Base-by-base conservation (phyloP, 35 echinoderm and acorn worm species). In the Anneissia japonica region DNA sequence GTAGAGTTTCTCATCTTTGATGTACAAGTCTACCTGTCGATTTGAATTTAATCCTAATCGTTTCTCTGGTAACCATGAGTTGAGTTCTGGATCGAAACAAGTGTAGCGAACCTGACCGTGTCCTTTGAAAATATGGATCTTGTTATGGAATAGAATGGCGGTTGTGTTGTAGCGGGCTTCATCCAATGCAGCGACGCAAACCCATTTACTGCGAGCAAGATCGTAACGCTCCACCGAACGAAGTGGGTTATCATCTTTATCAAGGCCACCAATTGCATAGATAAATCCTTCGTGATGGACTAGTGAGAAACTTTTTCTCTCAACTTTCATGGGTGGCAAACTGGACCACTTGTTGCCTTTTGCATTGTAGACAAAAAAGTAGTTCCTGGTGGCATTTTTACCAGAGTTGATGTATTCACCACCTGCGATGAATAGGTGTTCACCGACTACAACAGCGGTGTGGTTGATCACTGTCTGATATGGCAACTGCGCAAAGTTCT, bases 401-500 rank as follows among this genome's bases (percentile, higher is more conserved):
- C 46, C 74, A 33, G 82, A 84, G 34, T 83, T 74, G 29, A 74
- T 84, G 40, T 78, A 90, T 38, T 84, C 88, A 1, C 88, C 88
- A 55, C 88, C 88, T n/a, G 82, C 82, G 29, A 90, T 35, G 41
- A 84, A 90, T 56, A 90, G 56, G 19, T 90, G 73, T 14, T 82
- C 80, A 37, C 39, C 32, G 37, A 90, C 82, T 0, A 76, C 51
- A 36, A 83, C 33, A 3, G 76, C 39, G 0, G 37, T 46, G 74
- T 90, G 88, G 30, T 90, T 74, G 2, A 82, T 84, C 5, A 84
- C 80, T 1, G 73, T 43, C 41, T 37, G 32, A 32, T 84, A 90
- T 16, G 88, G 88, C 76, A 83, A 29, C 31, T 84, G 81, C 7
- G 88, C 73, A 90, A 84, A 90, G 38, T 79, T 90, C 23, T 77